Conservation (phyloP, 2,888 invertebrate genomes). For the Unio pictorum region DNA sequence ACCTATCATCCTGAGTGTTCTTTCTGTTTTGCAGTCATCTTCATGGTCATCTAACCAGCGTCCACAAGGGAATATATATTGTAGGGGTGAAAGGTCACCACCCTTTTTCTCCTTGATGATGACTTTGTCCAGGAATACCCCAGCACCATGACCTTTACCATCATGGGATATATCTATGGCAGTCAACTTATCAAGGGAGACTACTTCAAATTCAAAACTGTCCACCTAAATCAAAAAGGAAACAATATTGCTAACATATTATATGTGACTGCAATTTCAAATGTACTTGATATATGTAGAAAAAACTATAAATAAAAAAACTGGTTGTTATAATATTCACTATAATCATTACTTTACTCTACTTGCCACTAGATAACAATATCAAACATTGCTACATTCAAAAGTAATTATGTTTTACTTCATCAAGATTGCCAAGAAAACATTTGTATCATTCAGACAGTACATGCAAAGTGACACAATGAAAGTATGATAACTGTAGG, state of each 20-base stretch:
- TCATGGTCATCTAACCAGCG: constrained; percentile 66
- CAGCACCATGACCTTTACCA: constrained; percentile 63
- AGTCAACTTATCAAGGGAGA: constrained; percentile 54
- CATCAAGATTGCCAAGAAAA: too few relatives aligned
- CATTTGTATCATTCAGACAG: too few relatives aligned
- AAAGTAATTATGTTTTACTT: too few relatives aligned
- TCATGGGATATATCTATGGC: constrained; percentile 60
- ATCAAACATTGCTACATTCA: too few relatives aligned
- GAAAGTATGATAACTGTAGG: not conserved
- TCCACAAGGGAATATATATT: constrained; percentile 62
- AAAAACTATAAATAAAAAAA: too few relatives aligned
- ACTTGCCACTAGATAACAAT: too few relatives aligned
- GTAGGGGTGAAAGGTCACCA: constrained; percentile 27
- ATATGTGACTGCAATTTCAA: too few relatives aligned
- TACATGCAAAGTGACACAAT: too few relatives aligned
- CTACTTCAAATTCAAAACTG: constrained; percentile 58
- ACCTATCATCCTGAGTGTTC: constrained; percentile 59
- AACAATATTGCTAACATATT: too few relatives aligned
- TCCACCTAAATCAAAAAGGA: constrained; percentile 39
- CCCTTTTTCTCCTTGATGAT: constrained; percentile 45
- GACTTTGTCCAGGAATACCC: constrained; percentile 61
- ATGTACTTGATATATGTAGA: too few relatives aligned
- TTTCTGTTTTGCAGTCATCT: constrained; percentile 61
- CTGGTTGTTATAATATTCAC: too few relatives aligned
- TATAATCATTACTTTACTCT: too few relatives aligned